A percentile compares a stretch with the other conserved stretches of the same genome.
phyloP scores from a whole-genome alignment of 2,113 vertebrate species.

The Cygnus atratus region DNA sequence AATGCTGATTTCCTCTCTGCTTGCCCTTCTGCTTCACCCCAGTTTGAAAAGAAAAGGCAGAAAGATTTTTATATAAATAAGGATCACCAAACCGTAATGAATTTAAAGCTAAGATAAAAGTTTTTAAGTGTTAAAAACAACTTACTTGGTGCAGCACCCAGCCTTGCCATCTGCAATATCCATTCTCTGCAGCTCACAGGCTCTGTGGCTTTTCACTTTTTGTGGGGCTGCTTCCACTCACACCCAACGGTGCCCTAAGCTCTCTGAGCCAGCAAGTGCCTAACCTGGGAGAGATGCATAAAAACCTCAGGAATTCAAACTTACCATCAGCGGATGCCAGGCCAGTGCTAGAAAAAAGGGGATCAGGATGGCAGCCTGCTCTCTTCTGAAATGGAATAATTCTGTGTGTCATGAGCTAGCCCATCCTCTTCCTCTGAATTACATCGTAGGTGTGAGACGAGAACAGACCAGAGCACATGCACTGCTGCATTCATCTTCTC shows the following conservation, averaged over 20 bases:
- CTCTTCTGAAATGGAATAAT: not conserved
- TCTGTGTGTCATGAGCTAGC: not conserved
- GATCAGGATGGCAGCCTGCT: not conserved
- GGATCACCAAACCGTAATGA: not conserved
- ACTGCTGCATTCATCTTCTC: not conserved
- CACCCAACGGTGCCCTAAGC: not conserved
- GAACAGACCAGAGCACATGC: not conserved
- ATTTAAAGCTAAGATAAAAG: not conserved
- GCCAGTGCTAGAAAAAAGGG: not conserved
- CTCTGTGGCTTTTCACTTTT: not conserved
- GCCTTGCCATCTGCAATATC: not conserved
- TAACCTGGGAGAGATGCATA: not conserved
- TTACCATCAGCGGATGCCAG: not conserved
- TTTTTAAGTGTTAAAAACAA: not conserved
- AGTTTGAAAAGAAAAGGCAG: not conserved
- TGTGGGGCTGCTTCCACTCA: not conserved
- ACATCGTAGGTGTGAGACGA: not conserved
- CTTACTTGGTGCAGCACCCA: not conserved
- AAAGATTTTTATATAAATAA: not conserved
- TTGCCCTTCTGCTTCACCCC: not conserved
- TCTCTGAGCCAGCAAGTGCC: not conserved
- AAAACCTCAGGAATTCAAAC: not conserved
- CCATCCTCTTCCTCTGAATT: not conserved
- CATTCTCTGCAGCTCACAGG: not conserved
- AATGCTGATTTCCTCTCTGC: slow-evolving; percentile 12